Evolutionary conservation across 1,140 invertebrate genomes (phyloP).

Genomic region (Medauroidea extradentata): DNA sequence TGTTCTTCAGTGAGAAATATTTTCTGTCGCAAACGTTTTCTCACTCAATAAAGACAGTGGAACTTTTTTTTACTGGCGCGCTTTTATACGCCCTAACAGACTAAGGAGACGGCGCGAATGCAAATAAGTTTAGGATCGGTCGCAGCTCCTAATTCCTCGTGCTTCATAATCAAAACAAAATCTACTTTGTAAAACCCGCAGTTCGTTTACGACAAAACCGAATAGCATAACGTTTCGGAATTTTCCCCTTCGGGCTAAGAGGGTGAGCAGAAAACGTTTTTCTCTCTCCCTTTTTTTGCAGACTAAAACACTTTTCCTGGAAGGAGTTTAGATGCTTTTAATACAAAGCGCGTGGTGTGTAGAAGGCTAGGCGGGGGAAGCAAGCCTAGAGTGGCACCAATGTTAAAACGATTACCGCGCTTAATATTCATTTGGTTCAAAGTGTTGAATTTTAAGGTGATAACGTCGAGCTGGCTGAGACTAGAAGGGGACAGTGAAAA

Average conservation of each 20-base stretch:
- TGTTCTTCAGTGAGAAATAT: conserved; percentile 28
- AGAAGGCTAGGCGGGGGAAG: conserved; percentile 2
- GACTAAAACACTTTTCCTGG: too few relatives aligned
- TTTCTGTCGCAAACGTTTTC: neutral
- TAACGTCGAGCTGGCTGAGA: neutral
- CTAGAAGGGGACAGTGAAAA: too few relatives aligned
- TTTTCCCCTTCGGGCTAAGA: neutral
- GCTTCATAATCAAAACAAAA: too few relatives aligned
- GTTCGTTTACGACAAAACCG: conserved; percentile 14
- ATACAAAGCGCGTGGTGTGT: neutral
- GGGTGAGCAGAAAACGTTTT: conserved; percentile 4
- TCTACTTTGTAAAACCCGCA: too few relatives aligned
- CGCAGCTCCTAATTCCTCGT: too few relatives aligned
- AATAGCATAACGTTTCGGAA: conserved; percentile 16
- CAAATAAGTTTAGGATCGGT: neutral
- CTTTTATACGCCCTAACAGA: neutral
- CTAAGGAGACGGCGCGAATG: neutral
- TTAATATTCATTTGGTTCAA: conserved; percentile 43
- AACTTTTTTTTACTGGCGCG: conserved; percentile 19
- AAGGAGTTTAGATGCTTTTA: neutral
- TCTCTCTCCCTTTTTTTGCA: neutral
- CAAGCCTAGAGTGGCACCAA: conserved; percentile 27
- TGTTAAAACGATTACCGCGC: conserved; percentile 42
- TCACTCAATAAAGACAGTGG: too few relatives aligned
- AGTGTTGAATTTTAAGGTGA: conserved; percentile 36